Evolutionary conservation across 1,140 invertebrate genomes (phyloP).

Genomic region (Penaeus indicus): DNA sequence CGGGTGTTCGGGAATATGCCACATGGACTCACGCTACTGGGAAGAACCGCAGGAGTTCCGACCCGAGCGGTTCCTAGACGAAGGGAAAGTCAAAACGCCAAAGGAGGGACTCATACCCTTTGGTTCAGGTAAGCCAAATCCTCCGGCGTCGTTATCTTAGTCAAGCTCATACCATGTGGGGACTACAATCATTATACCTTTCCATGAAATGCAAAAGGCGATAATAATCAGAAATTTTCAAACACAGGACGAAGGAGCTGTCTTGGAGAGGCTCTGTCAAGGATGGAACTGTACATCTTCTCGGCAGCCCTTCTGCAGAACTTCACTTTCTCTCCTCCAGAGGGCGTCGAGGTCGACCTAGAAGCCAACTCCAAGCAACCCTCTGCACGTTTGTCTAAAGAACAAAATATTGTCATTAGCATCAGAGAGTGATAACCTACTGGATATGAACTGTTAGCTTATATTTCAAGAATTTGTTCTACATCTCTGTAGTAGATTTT

Average conservation of each 20-base stretch:
- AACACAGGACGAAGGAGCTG: constrained; percentile 83
- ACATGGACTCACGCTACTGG: constrained; percentile 82
- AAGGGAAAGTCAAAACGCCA: constrained; percentile 74
- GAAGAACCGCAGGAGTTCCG: constrained; percentile 80
- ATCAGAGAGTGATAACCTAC: constrained; percentile 9
- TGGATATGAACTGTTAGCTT: no score
- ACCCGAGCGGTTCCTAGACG: constrained; percentile 81
- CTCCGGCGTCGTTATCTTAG: no score
- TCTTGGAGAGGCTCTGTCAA: constrained; percentile 87
- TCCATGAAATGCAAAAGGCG: not conserved
- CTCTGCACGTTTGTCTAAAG: no score
- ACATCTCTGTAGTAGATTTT: no score
- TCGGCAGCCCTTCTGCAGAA: constrained; percentile 83
- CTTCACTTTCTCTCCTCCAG: constrained; percentile 75
- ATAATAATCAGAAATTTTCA: constrained; percentile 70
- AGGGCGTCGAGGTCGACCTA: not conserved
- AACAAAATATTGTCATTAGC: no score
- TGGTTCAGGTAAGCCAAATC: not conserved
- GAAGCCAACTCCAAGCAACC: not conserved
- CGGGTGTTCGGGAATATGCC: constrained; percentile 86
- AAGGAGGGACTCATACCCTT: constrained; percentile 24
- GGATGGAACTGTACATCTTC: constrained; percentile 89
- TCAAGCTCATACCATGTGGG: no score
- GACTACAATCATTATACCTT: no score
- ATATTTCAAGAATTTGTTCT: no score